Percentiles rank a stretch among this genome's conserved stretches.
These are phyloP conservation scores for Drosophila leonis DNA, from an alignment of 2,888 invertebrate species.

Conservation along the genomic window DNA sequence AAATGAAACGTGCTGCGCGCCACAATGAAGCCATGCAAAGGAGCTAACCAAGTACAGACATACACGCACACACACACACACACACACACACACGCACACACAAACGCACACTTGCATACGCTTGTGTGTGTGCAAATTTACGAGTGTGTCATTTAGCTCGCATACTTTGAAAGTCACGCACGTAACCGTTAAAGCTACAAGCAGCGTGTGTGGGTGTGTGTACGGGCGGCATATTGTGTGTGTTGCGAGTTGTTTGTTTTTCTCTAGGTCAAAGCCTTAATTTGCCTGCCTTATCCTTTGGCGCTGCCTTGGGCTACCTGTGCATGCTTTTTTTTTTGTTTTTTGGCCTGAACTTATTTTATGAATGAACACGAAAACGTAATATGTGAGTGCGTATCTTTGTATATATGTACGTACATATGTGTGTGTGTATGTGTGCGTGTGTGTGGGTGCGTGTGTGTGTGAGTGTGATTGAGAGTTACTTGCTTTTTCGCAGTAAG, in stretches of 20 bases:
- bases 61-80: conserved; percentile 19
- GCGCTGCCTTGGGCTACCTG: conserved; percentile 53
- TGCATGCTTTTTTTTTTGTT: conserved; percentile 38
- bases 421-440: neutral
- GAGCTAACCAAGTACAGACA: conserved; percentile 44
- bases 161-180: conserved; percentile 78
- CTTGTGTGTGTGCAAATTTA: conserved; percentile 53
- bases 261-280: conserved; percentile 81
- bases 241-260: conserved; percentile 62
- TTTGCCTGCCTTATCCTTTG: conserved; percentile 68
- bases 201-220: conserved; percentile 18
- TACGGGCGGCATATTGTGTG: conserved; percentile 26
- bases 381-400: conserved; percentile 17
- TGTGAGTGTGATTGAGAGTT: conserved; percentile 17
- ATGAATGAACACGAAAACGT: conserved; percentile 67
- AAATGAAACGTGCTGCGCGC: conserved; percentile 80
- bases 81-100: neutral
- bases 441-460: conserved; percentile 9
- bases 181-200: conserved; percentile 62
- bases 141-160: conserved; percentile 73
- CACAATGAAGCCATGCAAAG: conserved; percentile 80
- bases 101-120: conserved; percentile 1
- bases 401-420: conserved; percentile 5
- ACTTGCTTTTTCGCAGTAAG: conserved; percentile 39
- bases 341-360: conserved; percentile 61